Evolutionary conservation across 2,113 vertebrate genomes (phyloP).

Genomic region (Barnardius zonarius): DNA sequence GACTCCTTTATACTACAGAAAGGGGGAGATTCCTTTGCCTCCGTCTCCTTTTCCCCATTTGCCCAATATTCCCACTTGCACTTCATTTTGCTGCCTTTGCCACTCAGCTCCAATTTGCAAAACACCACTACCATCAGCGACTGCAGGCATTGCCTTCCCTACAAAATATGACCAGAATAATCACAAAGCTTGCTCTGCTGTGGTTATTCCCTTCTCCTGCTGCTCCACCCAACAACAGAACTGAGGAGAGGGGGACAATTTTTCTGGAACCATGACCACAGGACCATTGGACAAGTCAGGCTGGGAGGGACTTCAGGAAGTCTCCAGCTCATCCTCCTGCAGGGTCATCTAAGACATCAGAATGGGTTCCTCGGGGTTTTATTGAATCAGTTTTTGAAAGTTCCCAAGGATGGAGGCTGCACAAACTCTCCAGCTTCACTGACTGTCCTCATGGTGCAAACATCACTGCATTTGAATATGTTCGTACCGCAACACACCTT

Average conservation of each 20-base stretch:
- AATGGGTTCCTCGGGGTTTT: neutral
- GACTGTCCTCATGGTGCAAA: neutral
- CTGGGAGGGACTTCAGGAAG: neutral
- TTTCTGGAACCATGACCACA: neutral
- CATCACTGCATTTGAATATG: neutral
- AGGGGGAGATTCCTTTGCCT: neutral
- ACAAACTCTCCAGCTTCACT: neutral
- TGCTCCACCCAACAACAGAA: neutral
- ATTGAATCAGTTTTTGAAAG: neutral
- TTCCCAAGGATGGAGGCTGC: neutral
- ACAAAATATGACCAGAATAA: neutral
- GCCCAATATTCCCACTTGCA: neutral
- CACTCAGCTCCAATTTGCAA: neutral
- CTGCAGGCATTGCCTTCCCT: neutral
- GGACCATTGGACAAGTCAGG: neutral
- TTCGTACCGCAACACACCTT: neutral
- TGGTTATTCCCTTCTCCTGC: neutral
- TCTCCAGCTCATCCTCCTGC: neutral
- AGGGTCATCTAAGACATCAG: neutral
- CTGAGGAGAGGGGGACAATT: neutral
- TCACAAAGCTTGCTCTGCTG: neutral
- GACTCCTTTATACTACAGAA: neutral
- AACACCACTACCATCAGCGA: neutral
- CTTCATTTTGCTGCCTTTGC: neutral
- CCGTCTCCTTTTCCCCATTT: neutral